Evolutionary conservation across 2,113 vertebrate species (phyloP), one percentile per base, ranked within the genome.

Genomic region (Chaenogobius annularis): DNA sequence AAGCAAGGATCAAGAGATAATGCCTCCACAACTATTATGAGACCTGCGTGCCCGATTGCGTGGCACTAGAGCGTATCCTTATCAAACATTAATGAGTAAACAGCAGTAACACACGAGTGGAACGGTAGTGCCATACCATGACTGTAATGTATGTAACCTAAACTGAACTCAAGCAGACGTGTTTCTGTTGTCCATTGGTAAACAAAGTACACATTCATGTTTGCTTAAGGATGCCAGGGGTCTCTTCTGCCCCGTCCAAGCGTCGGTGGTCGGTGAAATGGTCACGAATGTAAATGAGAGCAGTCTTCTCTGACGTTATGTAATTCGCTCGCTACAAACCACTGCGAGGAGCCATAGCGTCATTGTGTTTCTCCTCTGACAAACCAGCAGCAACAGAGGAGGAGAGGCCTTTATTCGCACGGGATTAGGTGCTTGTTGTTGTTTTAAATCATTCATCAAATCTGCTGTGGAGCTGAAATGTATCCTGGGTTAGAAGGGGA

Each of bases 261-360:
- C 47, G 12, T 81, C 23, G 23, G 23, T 71, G 84, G 44, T 75
- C 12, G 54, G 59, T 55, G 78, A 80, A 84, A 85, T 80, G 79
- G 84, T 79, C 67, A 67, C 65, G 81, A 59, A 84, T 85, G 75
- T 80, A 81, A 81, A 85, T 69, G 88, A 80, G 78, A 78, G 79
- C 83, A 22, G 77, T 82, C 67, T 12, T 64, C 64, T 86, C 86
- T 74, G 73, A 65, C 83, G 90, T 92, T 92, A 91, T 90, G 91
- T 92, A 92, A 92, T 89, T 87, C 54, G 85, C 81, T 83, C 84
- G 82, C 83, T 63, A 63, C 85, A 88, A 52, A 83, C 87, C 90
- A 56, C 69, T 82, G 86, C 20, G 55, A 89, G 78, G 71, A 87
- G 79, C 85, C 88, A 83, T 59, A 69, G 66, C 82, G 83, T 87